Evolutionary conservation across 2,113 vertebrate genomes (phyloP), one percentile per base, ranked within the genome.

Genomic region (Myrmecophaga tridactyla): DNA sequence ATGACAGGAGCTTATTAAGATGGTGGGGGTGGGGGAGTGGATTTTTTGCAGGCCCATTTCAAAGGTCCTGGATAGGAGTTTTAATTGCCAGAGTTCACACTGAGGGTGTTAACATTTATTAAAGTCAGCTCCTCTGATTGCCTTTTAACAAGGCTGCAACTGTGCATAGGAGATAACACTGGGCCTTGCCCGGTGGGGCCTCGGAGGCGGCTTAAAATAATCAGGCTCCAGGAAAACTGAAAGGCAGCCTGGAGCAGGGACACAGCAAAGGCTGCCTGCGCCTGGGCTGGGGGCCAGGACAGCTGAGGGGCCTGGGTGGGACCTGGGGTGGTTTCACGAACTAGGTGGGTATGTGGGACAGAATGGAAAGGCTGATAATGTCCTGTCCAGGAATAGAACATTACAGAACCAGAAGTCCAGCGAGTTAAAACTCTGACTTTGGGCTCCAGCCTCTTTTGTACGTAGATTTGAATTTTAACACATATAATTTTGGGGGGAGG

Each of bases 91-190:
- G 97, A 96, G 97, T 98, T 98, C 98, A 98, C 98, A 98, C 98
- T 92, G 94, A 98, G 96, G 98, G 98, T 98, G 99, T 98, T 98
- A 98, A 98, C 98, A 98, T 99, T 99, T 99, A 99, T 99, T 99
- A 98, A 99, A 99, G 98, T 98, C 98, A 98, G 98, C 98, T 98
- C 98, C 98, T 99, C 98, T 98, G 98, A 99, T 99, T 99, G 99
- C 98, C 98, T 99, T 99, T 99, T 99, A 99, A 99, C 99, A 98
- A 99, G 98, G 98, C 92, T 96, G 99, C 21, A 84, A 99, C 98
- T 99, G 99, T 97, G 94, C 92, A 94, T 95, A 96, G 21, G 97
- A 98, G 99, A 99, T 99, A 99, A 99, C 98, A 77, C 97, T 86
- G 95, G 94, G 97, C 98, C 98, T 97, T 97, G 96, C 97, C 98